Evolutionary conservation across 2,888 invertebrate genomes (phyloP).

Genomic region (Clanis bilineata): DNA sequence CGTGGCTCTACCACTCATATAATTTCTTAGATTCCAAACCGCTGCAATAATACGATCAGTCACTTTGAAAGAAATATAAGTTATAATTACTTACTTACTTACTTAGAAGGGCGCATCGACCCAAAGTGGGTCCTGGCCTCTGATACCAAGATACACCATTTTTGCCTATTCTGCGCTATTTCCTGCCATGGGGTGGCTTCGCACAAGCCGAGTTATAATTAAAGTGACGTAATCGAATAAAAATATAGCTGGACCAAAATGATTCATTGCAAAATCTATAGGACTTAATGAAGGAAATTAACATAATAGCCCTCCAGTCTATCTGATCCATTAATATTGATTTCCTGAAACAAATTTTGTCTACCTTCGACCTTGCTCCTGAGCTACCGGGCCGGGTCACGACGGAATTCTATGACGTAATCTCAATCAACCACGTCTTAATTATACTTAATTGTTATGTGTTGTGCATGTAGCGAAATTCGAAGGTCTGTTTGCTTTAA

Average conservation of each 20-base stretch:
- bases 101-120: too few species aligned
- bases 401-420: constrained; percentile 4
- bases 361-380: constrained; percentile 18
- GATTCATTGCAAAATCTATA: background rate
- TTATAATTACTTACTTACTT: too few species aligned
- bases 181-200: too few species aligned
- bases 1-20: too few species aligned
- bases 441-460: background rate
- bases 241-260: background rate
- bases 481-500: background rate
- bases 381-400: constrained; percentile 15
- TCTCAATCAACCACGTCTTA: background rate
- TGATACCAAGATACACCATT: too few species aligned
- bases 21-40: too few species aligned
- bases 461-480: background rate
- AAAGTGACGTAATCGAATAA: background rate
- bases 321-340: constrained; percentile 17
- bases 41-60: too few species aligned
- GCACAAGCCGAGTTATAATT: too few species aligned
- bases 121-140: too few species aligned
- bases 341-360: constrained; percentile 17
- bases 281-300: constrained; percentile 6
- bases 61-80: too few species aligned
- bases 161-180: too few species aligned
- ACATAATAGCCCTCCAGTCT: constrained; percentile 9